Percentiles rank a stretch among this genome's conserved stretches.
Evolutionary conservation across 2,797 vertebrate genomes (phyloP).

Genomic region (Neomorphus geoffroyi): DNA sequence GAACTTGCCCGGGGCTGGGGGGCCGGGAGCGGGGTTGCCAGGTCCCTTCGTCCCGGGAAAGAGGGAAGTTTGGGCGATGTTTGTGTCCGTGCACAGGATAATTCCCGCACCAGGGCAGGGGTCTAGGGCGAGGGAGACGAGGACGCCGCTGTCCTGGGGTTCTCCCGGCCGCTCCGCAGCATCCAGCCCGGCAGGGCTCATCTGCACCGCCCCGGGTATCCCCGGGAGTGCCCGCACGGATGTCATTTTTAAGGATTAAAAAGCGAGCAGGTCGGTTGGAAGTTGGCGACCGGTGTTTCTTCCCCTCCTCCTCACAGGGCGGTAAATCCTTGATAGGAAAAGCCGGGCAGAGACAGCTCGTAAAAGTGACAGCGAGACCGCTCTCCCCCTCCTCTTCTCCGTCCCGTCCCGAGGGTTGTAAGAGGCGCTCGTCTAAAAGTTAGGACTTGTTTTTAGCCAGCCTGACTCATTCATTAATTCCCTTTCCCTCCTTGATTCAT

Average conservation of each 20-base stretch:
- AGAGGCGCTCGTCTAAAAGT: conserved; percentile 25
- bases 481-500: conserved; percentile 49
- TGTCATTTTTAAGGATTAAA: not conserved
- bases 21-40: not conserved
- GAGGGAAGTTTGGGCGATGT: not conserved
- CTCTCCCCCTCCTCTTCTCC: not conserved
- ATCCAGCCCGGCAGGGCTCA: not conserved
- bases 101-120: not conserved
- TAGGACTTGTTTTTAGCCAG: conserved; percentile 43
- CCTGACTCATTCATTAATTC: conserved; percentile 61
- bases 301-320: not conserved
- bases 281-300: not conserved
- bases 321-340: not conserved
- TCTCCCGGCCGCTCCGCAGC: not conserved
- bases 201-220: not conserved
- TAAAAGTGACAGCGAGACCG: not conserved
- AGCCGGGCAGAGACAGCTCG: not conserved
- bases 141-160: not conserved
- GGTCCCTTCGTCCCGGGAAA: not conserved
- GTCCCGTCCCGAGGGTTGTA: not conserved
- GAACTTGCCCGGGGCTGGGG: not conserved
- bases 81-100: too few species aligned
- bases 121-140: rapidly evolving
- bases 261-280: not conserved
- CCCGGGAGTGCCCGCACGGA: not conserved